These are phyloP conservation scores for Acanthosepion pharaonis DNA, from an alignment of 2,888 invertebrate species.

Conservation along the genomic window DNA sequence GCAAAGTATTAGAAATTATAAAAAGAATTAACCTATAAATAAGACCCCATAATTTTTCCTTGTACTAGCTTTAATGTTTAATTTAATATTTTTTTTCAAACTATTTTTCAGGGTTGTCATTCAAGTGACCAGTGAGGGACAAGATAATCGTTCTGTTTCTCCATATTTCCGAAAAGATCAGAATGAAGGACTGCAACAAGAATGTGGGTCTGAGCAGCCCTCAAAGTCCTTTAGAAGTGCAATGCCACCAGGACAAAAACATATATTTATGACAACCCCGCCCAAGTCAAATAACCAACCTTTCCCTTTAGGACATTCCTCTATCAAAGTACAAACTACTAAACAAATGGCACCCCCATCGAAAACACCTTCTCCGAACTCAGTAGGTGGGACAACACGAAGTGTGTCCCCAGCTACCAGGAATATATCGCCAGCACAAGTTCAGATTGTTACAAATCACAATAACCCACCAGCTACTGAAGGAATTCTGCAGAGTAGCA, in stretches of 20 bases:
- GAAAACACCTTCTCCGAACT: conserved; percentile 39
- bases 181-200: conserved; percentile 25
- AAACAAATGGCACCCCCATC: not conserved
- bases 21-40: not conserved
- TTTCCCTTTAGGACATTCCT: conserved; percentile 34
- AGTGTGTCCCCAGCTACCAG: conserved; percentile 16
- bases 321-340: not conserved
- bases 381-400: not conserved
- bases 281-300: conserved; percentile 39
- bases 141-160: conserved; percentile 24
- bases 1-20: too few species aligned
- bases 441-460: conserved; percentile 24
- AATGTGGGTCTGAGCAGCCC: not conserved
- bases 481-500: not conserved
- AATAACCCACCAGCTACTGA: not conserved
- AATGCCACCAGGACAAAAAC: conserved; percentile 45
- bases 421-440: conserved; percentile 25
- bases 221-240: conserved; percentile 35
- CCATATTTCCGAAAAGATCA: conserved; percentile 46
- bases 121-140: conserved; percentile 36
- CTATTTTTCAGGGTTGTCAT: conserved; percentile 41
- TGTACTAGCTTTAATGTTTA: not conserved
- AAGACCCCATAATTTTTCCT: too few species aligned
- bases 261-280: conserved; percentile 40
- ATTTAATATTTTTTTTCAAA: not conserved